These are phyloP conservation scores for Perca schrenkii DNA, from an alignment of 2,113 vertebrate genomes.

Conservation along the genomic window DNA sequence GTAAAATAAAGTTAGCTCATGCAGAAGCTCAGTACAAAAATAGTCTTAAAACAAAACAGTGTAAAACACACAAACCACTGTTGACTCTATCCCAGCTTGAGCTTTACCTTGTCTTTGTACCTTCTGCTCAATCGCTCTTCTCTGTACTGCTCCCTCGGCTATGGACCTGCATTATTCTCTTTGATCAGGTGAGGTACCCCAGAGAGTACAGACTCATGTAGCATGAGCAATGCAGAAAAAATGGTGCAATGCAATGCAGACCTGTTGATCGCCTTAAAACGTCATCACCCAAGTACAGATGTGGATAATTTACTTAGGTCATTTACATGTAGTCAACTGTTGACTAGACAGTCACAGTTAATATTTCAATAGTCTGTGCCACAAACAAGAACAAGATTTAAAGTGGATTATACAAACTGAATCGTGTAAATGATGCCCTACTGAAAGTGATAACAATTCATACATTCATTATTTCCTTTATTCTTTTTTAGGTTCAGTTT, in stretches of 20 bases:
- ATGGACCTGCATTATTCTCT: slow-evolving; percentile 81
- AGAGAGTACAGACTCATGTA: slow-evolving; percentile 42
- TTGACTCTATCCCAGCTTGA: slow-evolving; percentile 52
- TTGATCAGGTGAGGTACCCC: slow-evolving; percentile 75
- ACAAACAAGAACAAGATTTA: neutral
- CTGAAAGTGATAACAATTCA: neutral
- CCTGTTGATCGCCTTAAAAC: slow-evolving; percentile 50
- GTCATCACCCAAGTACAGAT: neutral
- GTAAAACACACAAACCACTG: slow-evolving; percentile 39
- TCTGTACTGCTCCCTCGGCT: slow-evolving; percentile 51
- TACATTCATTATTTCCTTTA: neutral
- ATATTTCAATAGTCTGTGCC: neutral
- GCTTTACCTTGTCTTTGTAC: slow-evolving; percentile 73
- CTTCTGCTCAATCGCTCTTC: slow-evolving; percentile 56
- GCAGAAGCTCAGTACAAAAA: slow-evolving; percentile 22
- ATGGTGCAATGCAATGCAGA: slow-evolving; percentile 30
- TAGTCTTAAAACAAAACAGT: neutral
- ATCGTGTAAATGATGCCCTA: neutral
- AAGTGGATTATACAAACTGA: neutral
- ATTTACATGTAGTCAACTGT: neutral
- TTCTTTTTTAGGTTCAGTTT: neutral
- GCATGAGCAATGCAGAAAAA: slow-evolving; percentile 42
- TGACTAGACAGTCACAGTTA: neutral
- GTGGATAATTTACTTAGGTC: neutral
- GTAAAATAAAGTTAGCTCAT: slow-evolving; percentile 26